phyloP scores from a whole-genome alignment of 2,888 invertebrate species.

The Polydrusus tereticollis region DNA sequence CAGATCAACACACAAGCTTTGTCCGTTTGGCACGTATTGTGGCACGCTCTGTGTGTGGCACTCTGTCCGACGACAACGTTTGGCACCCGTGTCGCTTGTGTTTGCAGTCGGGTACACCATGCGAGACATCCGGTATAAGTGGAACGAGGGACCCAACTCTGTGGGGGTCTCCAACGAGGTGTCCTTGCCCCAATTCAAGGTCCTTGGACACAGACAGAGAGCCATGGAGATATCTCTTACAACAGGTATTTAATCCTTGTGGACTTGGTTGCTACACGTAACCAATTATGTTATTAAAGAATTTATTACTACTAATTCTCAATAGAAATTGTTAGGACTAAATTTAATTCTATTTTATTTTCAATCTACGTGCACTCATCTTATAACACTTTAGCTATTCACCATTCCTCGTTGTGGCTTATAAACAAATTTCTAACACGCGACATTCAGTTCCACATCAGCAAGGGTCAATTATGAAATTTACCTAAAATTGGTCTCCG shows the following conservation, averaged over 20 bases:
- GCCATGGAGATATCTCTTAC: conserved; percentile 97
- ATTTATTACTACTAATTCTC: no score
- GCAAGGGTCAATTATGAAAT: no score
- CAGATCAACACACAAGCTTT: conserved; percentile 21
- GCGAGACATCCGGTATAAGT: conserved; percentile 97
- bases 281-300: no score
- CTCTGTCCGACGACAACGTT: conserved; percentile 20
- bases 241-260: conserved; percentile 79
- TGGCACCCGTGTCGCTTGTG: conserved; percentile 63
- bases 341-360: no score
- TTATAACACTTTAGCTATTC: no score
- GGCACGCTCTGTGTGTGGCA: background rate
- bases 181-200: conserved; percentile 97
- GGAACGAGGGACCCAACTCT: conserved; percentile 95
- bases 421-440: no score
- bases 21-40: conserved; percentile 6
- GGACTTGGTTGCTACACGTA: background rate
- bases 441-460: no score
- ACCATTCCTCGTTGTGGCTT: no score
- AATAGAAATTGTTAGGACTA: no score
- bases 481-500: no score
- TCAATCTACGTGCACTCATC: no score
- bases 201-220: conserved; percentile 95
- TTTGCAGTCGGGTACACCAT: conserved; percentile 96
- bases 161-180: conserved; percentile 96